Base-by-base conservation (phyloP, 37 sponge, comb jelly and placozoan genomes). In the Sycon ciliatum region DNA sequence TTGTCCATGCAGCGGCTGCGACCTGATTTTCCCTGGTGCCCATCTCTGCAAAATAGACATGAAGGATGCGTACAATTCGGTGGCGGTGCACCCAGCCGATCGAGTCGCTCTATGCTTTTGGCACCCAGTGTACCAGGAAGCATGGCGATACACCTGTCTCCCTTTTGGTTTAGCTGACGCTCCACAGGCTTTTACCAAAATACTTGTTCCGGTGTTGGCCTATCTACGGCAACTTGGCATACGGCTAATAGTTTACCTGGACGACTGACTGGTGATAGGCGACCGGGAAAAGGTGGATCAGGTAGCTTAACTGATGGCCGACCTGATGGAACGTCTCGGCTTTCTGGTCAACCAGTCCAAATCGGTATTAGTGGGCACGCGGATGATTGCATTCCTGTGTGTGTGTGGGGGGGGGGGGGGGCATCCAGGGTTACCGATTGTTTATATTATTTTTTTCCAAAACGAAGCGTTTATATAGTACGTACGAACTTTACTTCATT, bases 51-150 rank as follows among this genome's bases (percentile, higher is more conserved):
- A 42, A 36, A 1, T 71, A 36, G 68, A 78, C 54, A 64, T 78
- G 60, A 78, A 80, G 54, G 71, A 71, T 46, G 57, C 68, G 2
- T 76, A 76, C 29, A 57, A 70, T 16, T 32, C 73, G 29, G 42
- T 79, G 31, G 57, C 80, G 2, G 28, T 79, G 22, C 2, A 26
- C 30, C 36, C 1, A 28, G 13, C n/a, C 0, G 49, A 67, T 60
- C 33, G 68, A 26, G 65, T 26, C 22, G 35, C 30, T 36, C 65
- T 74, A 20, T 29, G 38, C 20, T 74, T 39, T 35, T 1, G n/a
- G n/a, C n/a, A n/a, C n/a, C n/a, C n/a, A n/a, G n/a, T n/a, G n/a
- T n/a, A n/a, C n/a, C 18, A 38, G 9, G 37, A 65, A 5, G 28
- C 6, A 24, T 31, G 7, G 30, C 75, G 64, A 28, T 74, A 39